Conservation (phyloP, 1,140 invertebrate genomes). For the Scaptodrosophila lebanonensis region DNA sequence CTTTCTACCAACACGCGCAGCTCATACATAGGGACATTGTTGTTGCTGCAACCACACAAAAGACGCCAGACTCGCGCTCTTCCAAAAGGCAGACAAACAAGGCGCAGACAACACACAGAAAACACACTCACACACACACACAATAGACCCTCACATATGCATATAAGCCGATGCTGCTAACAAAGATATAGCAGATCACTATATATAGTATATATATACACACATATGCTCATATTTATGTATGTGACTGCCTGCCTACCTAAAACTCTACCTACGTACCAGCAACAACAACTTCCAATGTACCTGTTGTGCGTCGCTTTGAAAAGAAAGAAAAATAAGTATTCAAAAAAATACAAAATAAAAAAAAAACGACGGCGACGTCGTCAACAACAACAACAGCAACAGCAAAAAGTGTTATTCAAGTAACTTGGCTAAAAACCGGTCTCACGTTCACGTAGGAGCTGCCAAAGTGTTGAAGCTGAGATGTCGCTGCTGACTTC, state of each 20-base stretch:
- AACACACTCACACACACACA: slow-evolving; percentile 2
- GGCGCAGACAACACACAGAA: slow-evolving; percentile 10
- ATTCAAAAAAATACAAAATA: too few relatives aligned
- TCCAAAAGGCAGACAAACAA: slow-evolving; percentile 13
- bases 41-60: slow-evolving; percentile 3
- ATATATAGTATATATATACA: slow-evolving; percentile 11
- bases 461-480: slow-evolving; percentile 39
- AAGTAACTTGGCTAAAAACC: slow-evolving; percentile 36
- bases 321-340: background rate
- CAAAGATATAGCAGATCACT: background rate
- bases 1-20: slow-evolving; percentile 50
- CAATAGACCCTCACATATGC: slow-evolving; percentile 17
- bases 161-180: slow-evolving; percentile 4
- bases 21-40: slow-evolving; percentile 16
- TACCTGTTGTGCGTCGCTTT: slow-evolving; percentile 33
- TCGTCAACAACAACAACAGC: background rate
- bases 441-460: slow-evolving; percentile 43
- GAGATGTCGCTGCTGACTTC: background rate
- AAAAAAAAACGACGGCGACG: too few relatives aligned
- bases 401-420: slow-evolving; percentile 36
- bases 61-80: too few relatives aligned
- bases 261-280: too few relatives aligned
- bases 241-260: slow-evolving; percentile 10
- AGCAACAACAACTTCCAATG: slow-evolving; percentile 27
- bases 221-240: slow-evolving; percentile 17